Conservation (phyloP, 2,113 vertebrate genomes). For the Zosterops pallidus region DNA sequence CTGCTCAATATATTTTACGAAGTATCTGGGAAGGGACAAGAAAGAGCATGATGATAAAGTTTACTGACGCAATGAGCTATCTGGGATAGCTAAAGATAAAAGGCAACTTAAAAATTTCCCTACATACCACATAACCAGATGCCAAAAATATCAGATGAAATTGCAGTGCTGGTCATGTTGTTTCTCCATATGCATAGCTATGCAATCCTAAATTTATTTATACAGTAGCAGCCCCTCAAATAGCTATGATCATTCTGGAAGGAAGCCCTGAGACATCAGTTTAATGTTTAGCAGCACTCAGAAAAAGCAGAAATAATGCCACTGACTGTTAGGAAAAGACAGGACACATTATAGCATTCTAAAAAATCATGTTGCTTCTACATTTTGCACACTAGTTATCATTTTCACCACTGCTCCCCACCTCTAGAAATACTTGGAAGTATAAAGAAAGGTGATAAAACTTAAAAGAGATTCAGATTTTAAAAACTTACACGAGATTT, state of each 20-base stretch:
- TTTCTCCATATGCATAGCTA: neutral
- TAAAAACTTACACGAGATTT: neutral
- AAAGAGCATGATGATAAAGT: neutral
- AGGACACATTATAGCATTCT: neutral
- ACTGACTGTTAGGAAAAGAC: neutral
- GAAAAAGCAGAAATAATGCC: neutral
- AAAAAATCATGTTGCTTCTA: neutral
- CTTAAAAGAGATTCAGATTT: neutral
- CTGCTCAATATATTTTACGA: neutral
- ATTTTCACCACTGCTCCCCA: neutral
- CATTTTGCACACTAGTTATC: neutral
- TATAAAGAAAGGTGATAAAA: neutral
- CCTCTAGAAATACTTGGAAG: neutral
- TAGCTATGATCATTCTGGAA: neutral
- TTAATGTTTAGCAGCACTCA: neutral
- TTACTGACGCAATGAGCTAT: neutral
- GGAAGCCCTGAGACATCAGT: neutral
- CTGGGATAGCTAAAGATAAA: neutral
- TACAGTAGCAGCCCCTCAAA: neutral
- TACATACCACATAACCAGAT: neutral
- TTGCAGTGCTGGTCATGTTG: neutral
- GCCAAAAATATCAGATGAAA: conserved; percentile 9
- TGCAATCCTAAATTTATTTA: neutral
- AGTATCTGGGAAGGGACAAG: neutral
- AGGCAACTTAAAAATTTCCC: neutral